Evolutionary conservation across 2,113 vertebrate species (phyloP).

Genomic region (Amazona guildingii): DNA sequence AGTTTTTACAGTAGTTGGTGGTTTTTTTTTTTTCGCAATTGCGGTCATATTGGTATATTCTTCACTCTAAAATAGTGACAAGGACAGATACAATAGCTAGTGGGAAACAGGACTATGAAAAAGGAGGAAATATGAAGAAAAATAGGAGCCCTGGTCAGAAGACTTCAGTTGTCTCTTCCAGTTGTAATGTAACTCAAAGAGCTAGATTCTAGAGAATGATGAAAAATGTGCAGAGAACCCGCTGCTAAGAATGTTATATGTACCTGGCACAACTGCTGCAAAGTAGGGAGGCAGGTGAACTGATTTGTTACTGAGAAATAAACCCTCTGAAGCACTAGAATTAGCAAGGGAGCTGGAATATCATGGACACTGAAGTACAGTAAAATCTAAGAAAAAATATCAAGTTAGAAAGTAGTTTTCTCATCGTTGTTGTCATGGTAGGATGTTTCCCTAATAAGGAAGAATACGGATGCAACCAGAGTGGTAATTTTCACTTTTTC

Average conservation of each 20-base stretch:
- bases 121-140: neutral
- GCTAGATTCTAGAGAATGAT: neutral
- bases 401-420: neutral
- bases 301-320: neutral
- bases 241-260: neutral
- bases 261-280: neutral
- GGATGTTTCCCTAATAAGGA: neutral
- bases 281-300: neutral
- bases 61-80: neutral
- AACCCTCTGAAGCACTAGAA: neutral
- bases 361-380: neutral
- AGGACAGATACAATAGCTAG: neutral
- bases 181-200: neutral
- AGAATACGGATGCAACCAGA: neutral
- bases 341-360: neutral
- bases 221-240: neutral
- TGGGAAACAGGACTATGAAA: neutral
- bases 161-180: neutral
- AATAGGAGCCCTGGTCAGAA: neutral
- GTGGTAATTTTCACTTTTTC: neutral
- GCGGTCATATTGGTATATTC: neutral
- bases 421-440: neutral
- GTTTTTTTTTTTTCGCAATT: neutral
- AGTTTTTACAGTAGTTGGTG: neutral
- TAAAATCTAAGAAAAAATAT: neutral